Evolutionary conservation across 2,888 invertebrate genomes (phyloP), one percentile per base, ranked within the genome.

Genomic region (Oscheius sp.): DNA sequence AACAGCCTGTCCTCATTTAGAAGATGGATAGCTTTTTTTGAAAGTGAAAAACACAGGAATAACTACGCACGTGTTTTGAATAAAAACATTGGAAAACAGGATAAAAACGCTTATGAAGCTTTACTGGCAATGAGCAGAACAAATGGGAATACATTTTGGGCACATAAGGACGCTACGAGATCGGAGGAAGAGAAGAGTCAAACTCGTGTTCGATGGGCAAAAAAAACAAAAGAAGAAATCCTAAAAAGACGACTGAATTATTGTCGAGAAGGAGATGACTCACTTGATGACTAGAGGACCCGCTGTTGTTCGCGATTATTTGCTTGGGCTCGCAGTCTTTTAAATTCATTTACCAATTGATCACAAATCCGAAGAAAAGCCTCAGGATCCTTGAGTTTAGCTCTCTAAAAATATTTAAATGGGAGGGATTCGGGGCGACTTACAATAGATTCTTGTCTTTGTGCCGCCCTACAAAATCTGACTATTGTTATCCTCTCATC

Each of bases 351-450:
- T 43, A 70, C 29, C 45, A 70, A 41, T 45, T 70, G 69, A 35
- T 70, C 69, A 29, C 69, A 70, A 45, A 70, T 70, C 13, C 59
- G 58, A 16, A 70, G 25, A 56, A 70, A 70, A 1, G 58, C 69
- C 21, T 58, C 59, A 16, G 69, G 69, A 23, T 70, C 69, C 41
- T 70, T 70, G 18, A 70, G 69, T 70, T 59, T 56, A 9, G 69
- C 69, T 70, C 69, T 70, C 69, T 70, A 58, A 41, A 70, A 16
- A 25, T 12, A 41, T 1, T 49, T 25, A 3, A 46, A 66, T 6
- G n/a, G n/a, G 21, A 1, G 49, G n/a, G n/a, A n/a, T n/a, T n/a
- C n/a, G n/a, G n/a, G 7, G 27, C 21, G 25, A 66, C 66, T 66
- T 29, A 66, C 66, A 29, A 66, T 66, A 29, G 49, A n/a, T 27